A percentile compares a stretch with the other conserved stretches of the same genome.
Evolutionary conservation across 2,797 vertebrate species (phyloP).

Genomic region (Gymnothorax reevesii): DNA sequence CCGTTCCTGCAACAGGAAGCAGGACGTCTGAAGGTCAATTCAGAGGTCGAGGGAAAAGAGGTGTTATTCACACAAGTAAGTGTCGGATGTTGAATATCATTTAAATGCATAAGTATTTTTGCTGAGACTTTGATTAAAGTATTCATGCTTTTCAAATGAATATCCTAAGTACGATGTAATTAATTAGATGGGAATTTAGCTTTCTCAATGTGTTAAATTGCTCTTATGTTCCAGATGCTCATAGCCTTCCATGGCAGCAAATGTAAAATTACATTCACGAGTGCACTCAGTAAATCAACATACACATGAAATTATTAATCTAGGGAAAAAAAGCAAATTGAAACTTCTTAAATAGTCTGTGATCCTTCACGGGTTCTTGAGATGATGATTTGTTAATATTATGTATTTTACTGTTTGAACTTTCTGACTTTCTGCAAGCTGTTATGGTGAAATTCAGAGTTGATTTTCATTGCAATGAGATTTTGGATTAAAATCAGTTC

Average conservation of each 20-base stretch:
- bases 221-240: neutral
- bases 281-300: neutral
- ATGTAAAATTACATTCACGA: neutral
- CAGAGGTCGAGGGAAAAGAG: slow-evolving; percentile 53
- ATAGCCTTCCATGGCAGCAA: neutral
- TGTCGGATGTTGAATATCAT: neutral
- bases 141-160: neutral
- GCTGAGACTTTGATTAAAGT: neutral
- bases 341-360: neutral
- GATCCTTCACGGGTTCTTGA: neutral
- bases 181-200: neutral
- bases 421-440: neutral
- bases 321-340: neutral
- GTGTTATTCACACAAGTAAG: slow-evolving; percentile 66
- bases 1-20: slow-evolving; percentile 80
- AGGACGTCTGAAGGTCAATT: slow-evolving; percentile 56
- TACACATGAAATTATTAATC: neutral
- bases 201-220: neutral
- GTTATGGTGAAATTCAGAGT: neutral
- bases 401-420: neutral
- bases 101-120: neutral
- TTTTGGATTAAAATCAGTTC: neutral
- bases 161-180: neutral
- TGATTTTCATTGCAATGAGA: neutral
- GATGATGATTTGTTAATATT: neutral